These are phyloP conservation scores for Dromius quadrimaculatus DNA, from an alignment of 2,888 invertebrate genomes.

Conservation along the genomic window DNA sequence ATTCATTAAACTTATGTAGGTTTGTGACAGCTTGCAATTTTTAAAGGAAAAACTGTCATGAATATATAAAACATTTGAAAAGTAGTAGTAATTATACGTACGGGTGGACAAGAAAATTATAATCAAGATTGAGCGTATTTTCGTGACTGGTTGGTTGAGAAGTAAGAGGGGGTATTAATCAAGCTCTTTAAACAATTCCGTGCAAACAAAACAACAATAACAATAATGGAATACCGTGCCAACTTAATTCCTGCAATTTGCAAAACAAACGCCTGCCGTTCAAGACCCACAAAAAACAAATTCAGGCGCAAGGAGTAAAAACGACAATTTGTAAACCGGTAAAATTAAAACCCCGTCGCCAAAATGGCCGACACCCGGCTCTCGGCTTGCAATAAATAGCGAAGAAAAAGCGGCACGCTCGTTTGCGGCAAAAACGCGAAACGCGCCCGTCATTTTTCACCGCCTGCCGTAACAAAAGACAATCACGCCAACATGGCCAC, in stretches of 20 bases:
- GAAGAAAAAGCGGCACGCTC: slow-evolving; percentile 7
- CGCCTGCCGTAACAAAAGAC: slow-evolving; percentile 42
- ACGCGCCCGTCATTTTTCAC: slow-evolving; percentile 47
- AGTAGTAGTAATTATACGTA: slow-evolving; percentile 17
- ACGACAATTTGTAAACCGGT: slow-evolving; percentile 51
- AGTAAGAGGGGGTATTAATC: slow-evolving; percentile 39
- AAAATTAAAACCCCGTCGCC: slow-evolving; percentile 48
- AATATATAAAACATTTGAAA: slow-evolving; percentile 4
- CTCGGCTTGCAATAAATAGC: slow-evolving; percentile 24
- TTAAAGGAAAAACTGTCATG: slow-evolving; percentile 30
- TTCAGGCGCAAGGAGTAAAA: slow-evolving; percentile 37
- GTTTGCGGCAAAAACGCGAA: slow-evolving; percentile 22
- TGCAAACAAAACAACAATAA: slow-evolving; percentile 43
- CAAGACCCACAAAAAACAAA: slow-evolving; percentile 40
- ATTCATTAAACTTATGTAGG: too few species aligned
- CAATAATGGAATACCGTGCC: slow-evolving; percentile 42
- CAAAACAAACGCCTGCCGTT: slow-evolving; percentile 23
- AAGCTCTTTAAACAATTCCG: slow-evolving; percentile 51
- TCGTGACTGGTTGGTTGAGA: background rate
- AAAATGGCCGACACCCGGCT: slow-evolving; percentile 37
- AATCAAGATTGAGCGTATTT: slow-evolving; percentile 36
- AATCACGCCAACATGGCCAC: slow-evolving; percentile 49
- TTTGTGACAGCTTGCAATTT: too few species aligned
- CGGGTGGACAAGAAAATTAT: slow-evolving; percentile 29
- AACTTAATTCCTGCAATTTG: slow-evolving; percentile 44